Percentiles rank a stretch among this genome's conserved stretches.
Evolutionary conservation across 2,113 vertebrate genomes (phyloP).

Genomic region (Castor canadensis): DNA sequence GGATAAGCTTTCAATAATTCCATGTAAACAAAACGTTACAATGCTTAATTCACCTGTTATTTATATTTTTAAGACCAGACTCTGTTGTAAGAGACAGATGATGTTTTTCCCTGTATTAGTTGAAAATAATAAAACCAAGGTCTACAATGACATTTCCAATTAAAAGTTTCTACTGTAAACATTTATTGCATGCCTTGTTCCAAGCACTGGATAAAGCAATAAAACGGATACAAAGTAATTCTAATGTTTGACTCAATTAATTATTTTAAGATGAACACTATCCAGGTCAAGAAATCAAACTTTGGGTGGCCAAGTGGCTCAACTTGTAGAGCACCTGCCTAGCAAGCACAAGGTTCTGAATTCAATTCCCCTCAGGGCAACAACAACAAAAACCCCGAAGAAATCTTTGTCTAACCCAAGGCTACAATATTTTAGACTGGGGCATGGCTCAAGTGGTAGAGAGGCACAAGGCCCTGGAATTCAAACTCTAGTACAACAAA

Average conservation of each 20-base stretch:
- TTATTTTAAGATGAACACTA: not conserved
- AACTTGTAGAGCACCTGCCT: too few relatives aligned
- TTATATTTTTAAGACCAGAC: slow-evolving; percentile 26
- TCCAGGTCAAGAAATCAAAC: not conserved
- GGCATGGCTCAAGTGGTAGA: too few relatives aligned
- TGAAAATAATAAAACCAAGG: not conserved
- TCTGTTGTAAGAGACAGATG: not conserved
- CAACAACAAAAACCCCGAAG: too few relatives aligned
- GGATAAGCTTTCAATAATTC: not conserved
- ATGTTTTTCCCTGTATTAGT: not conserved
- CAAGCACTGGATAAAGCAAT: not conserved
- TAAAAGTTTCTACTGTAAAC: not conserved
- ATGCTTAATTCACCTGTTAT: not conserved
- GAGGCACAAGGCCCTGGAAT: too few relatives aligned
- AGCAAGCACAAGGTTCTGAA: too few relatives aligned
- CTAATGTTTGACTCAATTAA: not conserved
- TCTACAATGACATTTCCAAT: slow-evolving; percentile 27
- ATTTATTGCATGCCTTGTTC: not conserved
- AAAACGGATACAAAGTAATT: slow-evolving; percentile 7
- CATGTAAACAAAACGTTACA: not conserved
- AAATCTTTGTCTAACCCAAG: too few relatives aligned
- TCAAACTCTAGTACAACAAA: too few relatives aligned
- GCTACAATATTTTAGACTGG: too few relatives aligned
- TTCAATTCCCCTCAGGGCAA: too few relatives aligned
- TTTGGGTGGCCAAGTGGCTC: not conserved